Conservation (phyloP, 1,140 invertebrate genomes). For the Drosophila persimilis region DNA sequence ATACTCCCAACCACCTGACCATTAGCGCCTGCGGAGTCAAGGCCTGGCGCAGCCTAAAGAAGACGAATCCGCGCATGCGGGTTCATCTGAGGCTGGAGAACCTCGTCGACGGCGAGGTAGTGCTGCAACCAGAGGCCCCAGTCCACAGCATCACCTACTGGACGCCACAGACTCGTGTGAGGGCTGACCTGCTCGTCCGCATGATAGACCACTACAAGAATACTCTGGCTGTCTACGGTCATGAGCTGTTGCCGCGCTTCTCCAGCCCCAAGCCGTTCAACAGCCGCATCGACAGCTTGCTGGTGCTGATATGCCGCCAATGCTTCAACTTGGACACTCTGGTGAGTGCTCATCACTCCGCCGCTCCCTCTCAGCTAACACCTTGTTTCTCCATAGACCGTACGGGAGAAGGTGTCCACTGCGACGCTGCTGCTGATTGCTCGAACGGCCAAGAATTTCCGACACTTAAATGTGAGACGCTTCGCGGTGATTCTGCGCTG, state of each 20-base stretch:
- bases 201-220: slow-evolving; percentile 86
- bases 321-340: slow-evolving; percentile 87
- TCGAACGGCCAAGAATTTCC: slow-evolving; percentile 86
- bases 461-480: slow-evolving; percentile 87
- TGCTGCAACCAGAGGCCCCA: slow-evolving; percentile 86
- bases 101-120: slow-evolving; percentile 83
- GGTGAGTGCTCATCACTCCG: slow-evolving; percentile 78
- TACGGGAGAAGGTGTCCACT: slow-evolving; percentile 91
- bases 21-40: slow-evolving; percentile 82
- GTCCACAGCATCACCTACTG: slow-evolving; percentile 88
- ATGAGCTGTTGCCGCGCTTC: slow-evolving; percentile 87
- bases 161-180: slow-evolving; percentile 86
- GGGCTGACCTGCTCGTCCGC: slow-evolving; percentile 83
- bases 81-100: slow-evolving; percentile 86
- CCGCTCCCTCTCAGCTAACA: background rate
- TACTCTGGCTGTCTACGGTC: slow-evolving; percentile 85
- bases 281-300: slow-evolving; percentile 86
- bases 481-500: slow-evolving; percentile 89
- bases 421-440: slow-evolving; percentile 90
- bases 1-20: slow-evolving; percentile 85
- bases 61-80: slow-evolving; percentile 84
- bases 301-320: slow-evolving; percentile 86
- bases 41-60: slow-evolving; percentile 84
- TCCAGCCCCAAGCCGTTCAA: slow-evolving; percentile 86
- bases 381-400: slow-evolving; percentile 84